Evolutionary conservation across 2,888 invertebrate species (phyloP), one percentile per base, ranked within the genome.

Genomic region (Pherbina coryleti): DNA sequence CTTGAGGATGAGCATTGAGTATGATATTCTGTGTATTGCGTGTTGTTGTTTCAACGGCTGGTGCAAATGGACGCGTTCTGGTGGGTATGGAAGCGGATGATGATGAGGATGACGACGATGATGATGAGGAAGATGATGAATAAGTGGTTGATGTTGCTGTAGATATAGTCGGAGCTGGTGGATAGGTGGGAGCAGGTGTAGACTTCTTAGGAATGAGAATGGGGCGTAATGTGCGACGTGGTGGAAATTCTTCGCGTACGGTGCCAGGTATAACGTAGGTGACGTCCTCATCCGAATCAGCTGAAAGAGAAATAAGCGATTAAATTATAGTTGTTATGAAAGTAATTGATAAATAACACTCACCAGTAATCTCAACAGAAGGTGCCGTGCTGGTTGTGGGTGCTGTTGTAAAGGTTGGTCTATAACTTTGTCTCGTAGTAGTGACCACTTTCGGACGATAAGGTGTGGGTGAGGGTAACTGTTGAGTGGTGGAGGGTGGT

Each of bases 1-100:
- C 96, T 88, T 94, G 94, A 3, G 95, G 95, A 91, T 95, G 95
- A 73, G 91, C 92, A 78, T 92, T 92, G 44, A 92, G 91, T 31
- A 93, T 92, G 60, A 92, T 87, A 81, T 88, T 89, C 76, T 92
- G 92, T 0, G 88, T 87, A 19, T 86, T 89, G 19, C 85, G 82
- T 0, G 87, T 87, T 34, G 88, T 87, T 9, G 87, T 85, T 80
- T 87, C 87, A 2, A 82, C 78, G 72, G 84, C 80, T 0, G 78
- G 76, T 55, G 77, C 81, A 5, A 79, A 78, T 55, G 78, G 82
- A 5, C 85, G 84, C 1, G 83, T 83, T 9, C 84, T 83, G 0
- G 85, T 75, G 1, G 85, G 82, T 74, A n/a, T 19, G 0, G 85
- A 79, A 0, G 86, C 81, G 0, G 85, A 81, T 17, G 83, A 79